Base-by-base conservation (phyloP, 37 sponge, comb jelly and placozoan species). In the Diacarnus erythraeanus region DNA sequence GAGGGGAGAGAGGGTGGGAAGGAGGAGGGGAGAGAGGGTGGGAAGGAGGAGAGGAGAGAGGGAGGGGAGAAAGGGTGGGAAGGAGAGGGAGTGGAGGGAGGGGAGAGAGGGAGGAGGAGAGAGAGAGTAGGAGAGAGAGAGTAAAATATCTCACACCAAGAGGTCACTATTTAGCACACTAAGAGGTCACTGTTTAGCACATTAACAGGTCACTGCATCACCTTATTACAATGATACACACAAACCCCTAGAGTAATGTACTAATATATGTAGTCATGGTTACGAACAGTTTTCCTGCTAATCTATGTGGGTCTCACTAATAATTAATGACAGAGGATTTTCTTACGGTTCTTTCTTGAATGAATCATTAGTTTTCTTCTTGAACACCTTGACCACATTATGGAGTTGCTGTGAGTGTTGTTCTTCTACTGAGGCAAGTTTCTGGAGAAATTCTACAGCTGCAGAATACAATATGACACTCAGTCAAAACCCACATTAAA, bases 291-390 rank as follows among this genome's bases (percentile, higher is more conserved):
- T 54, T 12, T 54, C 12, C 57, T 54, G 18, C 57, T 21, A 54
- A 54, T 21, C 12, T 21, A 54, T 54, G 12, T 54, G 12, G 12
- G 12, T 54, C 57, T 18, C 57, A 12, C 57, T 54, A 18, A 54
- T 54, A 54, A 18, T 54, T 21, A 54, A 18, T 54, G 18, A n/a
- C n/a, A n/a, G n/a, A n/a, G n/a, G n/a, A n/a, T n/a, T n/a, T 23
- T 56, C 81, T 71, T 34, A 90, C 91, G 58, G 59, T 23, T 86
- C 87, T 83, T 75, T 91, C 57, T 72, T 86, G 30, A 91, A 29
- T n/a, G 59, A 58, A 8, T 91, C 92, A 30, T 27, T 39, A 2
- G 92, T 86, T 56, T 79, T 86, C 39, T 75, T 82, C 26, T 76
- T 64, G 70, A 75, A 91, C 44, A n/a, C 47, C 41, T 59, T 79